These are phyloP conservation scores for Montipora foliosa DNA, from an alignment of 64 coral and sea anemone species.

Conservation along the genomic window DNA sequence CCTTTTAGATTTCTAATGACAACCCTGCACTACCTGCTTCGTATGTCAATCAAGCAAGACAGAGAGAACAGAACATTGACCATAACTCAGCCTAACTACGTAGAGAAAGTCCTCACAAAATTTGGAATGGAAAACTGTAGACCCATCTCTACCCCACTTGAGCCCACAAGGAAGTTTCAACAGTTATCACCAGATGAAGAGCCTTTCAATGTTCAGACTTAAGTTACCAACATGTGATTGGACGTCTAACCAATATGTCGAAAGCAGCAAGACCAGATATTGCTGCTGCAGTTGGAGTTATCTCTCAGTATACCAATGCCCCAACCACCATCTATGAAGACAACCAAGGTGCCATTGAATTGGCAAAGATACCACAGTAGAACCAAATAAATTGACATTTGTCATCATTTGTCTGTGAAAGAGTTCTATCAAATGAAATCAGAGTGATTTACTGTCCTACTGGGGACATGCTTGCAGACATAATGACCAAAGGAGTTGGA, in stretches of 20 bases:
- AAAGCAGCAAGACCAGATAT: constrained; percentile 4
- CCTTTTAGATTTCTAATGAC: too few relatives aligned
- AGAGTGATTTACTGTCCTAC: not conserved
- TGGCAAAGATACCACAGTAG: constrained; percentile 1
- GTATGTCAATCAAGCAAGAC: constrained; percentile 63
- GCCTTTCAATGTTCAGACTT: not conserved
- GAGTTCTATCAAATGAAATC: not conserved
- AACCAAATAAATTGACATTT: not conserved
- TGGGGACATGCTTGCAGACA: constrained; percentile 7
- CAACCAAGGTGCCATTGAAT: not conserved
- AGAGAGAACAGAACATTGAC: constrained; percentile 27
- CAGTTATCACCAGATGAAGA: not conserved
- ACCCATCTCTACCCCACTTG: constrained; percentile 26
- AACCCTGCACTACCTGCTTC: constrained; percentile 2
- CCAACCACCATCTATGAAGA: not conserved
- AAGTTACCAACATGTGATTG: not conserved
- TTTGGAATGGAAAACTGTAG: constrained; percentile 62
- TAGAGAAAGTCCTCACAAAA: constrained; percentile 22
- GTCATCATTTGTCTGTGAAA: not conserved
- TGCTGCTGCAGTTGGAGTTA: constrained; percentile 9
- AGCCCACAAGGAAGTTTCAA: not conserved
- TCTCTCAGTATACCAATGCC: not conserved
- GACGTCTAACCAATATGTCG: not conserved
- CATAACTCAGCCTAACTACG: constrained; percentile 5
- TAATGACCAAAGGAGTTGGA: constrained; percentile 63